A percentile compares a stretch with the other conserved stretches of the same genome.
These are phyloP conservation scores for Cryptus armator DNA, from an alignment of 2,888 invertebrate species.

Conservation along the genomic window DNA sequence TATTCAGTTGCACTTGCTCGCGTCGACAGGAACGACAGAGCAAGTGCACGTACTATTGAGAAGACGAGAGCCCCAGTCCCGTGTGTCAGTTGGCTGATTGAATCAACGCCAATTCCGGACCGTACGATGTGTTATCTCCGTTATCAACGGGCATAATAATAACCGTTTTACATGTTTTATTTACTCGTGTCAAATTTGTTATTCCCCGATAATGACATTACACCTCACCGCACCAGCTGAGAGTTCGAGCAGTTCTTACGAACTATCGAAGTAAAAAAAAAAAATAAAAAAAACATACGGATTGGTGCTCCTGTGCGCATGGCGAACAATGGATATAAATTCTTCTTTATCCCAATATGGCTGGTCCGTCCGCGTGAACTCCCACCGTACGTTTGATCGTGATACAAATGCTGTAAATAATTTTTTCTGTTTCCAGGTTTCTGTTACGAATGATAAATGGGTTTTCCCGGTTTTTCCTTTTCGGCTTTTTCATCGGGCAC, in stretches of 20 bases:
- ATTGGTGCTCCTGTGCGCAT: constrained; percentile 29
- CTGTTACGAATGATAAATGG: too few relatives aligned
- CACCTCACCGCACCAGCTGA: background rate
- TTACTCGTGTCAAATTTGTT: constrained; percentile 7
- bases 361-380: background rate
- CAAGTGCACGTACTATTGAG: constrained; percentile 4
- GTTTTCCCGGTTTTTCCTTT: too few relatives aligned
- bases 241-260: constrained; percentile 11
- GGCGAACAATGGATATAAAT: constrained; percentile 14
- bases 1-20: constrained; percentile 5
- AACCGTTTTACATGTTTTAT: constrained; percentile 1
- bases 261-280: constrained; percentile 7
- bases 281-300: background rate
- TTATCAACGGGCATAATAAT: constrained; percentile 54
- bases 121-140: constrained; percentile 38
- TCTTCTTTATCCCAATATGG: background rate
- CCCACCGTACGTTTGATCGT: too few relatives aligned
- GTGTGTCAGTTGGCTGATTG: constrained; percentile 13
- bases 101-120: constrained; percentile 62
- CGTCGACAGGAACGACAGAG: background rate
- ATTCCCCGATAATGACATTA: background rate
- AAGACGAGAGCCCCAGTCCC: background rate
- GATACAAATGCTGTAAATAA: too few relatives aligned
- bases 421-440: too few relatives aligned
- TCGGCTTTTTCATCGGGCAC: too few relatives aligned